Conservation (phyloP, 1,140 invertebrate genomes). For the Anthonomus grandis region DNA sequence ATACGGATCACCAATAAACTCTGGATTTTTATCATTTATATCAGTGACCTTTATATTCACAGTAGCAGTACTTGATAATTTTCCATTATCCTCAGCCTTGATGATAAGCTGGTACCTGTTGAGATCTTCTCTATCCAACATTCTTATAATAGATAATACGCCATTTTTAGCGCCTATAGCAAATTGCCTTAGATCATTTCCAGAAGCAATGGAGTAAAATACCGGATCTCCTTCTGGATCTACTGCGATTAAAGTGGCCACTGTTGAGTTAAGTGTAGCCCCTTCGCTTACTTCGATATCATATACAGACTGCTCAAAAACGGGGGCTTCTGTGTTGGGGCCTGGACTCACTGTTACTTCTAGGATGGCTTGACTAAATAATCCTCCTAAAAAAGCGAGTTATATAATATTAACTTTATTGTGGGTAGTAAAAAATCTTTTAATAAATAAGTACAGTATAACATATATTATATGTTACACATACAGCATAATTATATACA, state of each 20-base stretch:
- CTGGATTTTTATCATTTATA: conserved; percentile 86
- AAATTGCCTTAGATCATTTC: conserved; percentile 83
- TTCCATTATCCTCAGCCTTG: conserved; percentile 81
- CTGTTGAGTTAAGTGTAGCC: conserved; percentile 79
- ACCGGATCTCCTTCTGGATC: conserved; percentile 88
- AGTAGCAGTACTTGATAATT: conserved; percentile 74
- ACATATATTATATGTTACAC: no score
- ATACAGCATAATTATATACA: no score
- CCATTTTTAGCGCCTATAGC: conserved; percentile 77
- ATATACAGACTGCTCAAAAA: conserved; percentile 75
- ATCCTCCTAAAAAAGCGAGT: conserved; percentile 51
- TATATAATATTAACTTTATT: no score
- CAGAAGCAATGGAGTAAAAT: conserved; percentile 78
- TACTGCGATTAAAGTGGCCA: conserved; percentile 67
- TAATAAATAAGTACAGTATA: no score
- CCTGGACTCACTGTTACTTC: conserved; percentile 78
- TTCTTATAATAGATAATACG: conserved; percentile 76
- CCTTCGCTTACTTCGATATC: conserved; percentile 86
- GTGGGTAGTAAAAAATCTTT: no score
- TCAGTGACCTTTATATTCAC: conserved; percentile 87
- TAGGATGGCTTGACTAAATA: conserved; percentile 76
- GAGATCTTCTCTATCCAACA: conserved; percentile 81
- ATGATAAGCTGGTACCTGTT: conserved; percentile 82
- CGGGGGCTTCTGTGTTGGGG: conserved; percentile 79
- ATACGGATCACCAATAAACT: conserved; percentile 75